Evolutionary conservation across 2,113 vertebrate genomes (phyloP).

Genomic region (Phocoena phocoena): DNA sequence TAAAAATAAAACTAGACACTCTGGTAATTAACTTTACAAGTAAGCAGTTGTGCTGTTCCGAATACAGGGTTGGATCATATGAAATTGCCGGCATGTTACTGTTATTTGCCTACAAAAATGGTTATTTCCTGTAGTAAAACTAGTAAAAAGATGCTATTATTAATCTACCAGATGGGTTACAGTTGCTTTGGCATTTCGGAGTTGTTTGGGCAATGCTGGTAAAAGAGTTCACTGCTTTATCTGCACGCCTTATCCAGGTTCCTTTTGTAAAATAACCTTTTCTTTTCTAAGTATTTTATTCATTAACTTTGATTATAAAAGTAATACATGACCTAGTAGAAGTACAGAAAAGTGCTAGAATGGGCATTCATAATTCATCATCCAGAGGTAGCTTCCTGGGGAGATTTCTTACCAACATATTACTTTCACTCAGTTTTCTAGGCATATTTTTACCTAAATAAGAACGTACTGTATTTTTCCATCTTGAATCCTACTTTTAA

Average conservation of each 20-base stretch:
- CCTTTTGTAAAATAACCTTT: neutral
- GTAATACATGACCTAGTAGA: neutral
- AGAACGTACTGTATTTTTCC: neutral
- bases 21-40: neutral
- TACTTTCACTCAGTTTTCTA: neutral
- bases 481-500: neutral
- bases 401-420: neutral
- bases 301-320: constrained; percentile 9
- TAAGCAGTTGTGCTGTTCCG: neutral
- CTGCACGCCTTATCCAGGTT: neutral
- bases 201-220: neutral
- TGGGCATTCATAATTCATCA: neutral
- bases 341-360: neutral
- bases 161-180: neutral
- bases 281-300: constrained; percentile 14
- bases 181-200: neutral
- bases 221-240: neutral
- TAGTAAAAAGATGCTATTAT: neutral
- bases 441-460: neutral
- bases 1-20: neutral
- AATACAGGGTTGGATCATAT: neutral
- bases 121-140: neutral
- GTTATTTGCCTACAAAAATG: neutral
- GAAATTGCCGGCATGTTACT: neutral
- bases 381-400: neutral